Conservation (phyloP, 2,113 vertebrate genomes). For the Saimiri boliviensis region DNA sequence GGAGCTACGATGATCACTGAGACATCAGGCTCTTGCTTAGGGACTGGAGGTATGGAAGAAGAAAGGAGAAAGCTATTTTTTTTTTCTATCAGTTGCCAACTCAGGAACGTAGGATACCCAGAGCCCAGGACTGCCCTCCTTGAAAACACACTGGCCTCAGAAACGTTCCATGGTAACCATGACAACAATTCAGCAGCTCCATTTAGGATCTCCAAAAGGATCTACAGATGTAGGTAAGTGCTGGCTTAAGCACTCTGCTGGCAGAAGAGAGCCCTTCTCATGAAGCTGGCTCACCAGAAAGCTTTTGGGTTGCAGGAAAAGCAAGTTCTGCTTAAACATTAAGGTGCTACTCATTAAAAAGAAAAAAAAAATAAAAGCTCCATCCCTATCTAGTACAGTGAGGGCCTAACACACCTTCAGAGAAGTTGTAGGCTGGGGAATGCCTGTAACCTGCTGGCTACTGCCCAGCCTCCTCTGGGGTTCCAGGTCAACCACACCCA, state of each 20-base stretch:
- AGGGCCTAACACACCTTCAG: neutral
- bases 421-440: neutral
- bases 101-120: constrained; percentile 33
- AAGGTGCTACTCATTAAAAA: neutral
- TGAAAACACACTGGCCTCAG: constrained; percentile 44
- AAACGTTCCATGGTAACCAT: constrained; percentile 65
- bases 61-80: neutral
- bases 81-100: neutral
- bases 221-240: constrained; percentile 18
- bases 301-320: neutral
- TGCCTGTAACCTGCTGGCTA: neutral
- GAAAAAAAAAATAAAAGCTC: neutral
- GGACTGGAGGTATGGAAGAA: neutral
- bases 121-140: neutral
- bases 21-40: neutral
- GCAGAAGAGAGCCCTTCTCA: neutral
- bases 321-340: neutral
- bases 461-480: neutral
- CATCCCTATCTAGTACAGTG: neutral
- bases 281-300: neutral
- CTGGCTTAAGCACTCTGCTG: neutral
- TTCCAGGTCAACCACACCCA: constrained; percentile 51
- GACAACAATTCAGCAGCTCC: constrained; percentile 62
- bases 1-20: neutral
- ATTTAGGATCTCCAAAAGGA: constrained; percentile 59